phyloP scores from a whole-genome alignment of 2,888 invertebrate species.

The Neocrepidodera transversa region DNA sequence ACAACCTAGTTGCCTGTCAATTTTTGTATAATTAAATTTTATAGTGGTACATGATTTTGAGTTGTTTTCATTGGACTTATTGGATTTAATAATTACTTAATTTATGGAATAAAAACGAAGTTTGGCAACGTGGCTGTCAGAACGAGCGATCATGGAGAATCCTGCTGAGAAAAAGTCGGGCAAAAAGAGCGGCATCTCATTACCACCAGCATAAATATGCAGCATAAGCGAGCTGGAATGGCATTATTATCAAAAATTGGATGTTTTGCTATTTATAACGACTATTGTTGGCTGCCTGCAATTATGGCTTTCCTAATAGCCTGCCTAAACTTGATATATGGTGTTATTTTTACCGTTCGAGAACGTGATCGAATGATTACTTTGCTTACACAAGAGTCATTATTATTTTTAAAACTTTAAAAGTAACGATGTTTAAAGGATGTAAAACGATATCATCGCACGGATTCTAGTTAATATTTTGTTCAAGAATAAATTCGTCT shows the following conservation, averaged over 20 bases:
- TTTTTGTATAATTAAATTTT: too few species aligned
- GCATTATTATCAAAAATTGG: slow-evolving; percentile 42
- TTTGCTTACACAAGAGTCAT: neutral
- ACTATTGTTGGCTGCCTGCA: slow-evolving; percentile 29
- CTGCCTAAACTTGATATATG: slow-evolving; percentile 25
- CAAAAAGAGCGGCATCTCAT: slow-evolving; percentile 44
- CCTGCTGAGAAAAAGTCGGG: slow-evolving; percentile 39
- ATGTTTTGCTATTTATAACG: slow-evolving; percentile 30
- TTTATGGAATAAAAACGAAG: neutral
- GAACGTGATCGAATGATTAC: slow-evolving; percentile 18
- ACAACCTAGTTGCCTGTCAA: too few species aligned
- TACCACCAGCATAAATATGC: slow-evolving; percentile 41
- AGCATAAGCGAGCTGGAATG: slow-evolving; percentile 36
- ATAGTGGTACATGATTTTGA: too few species aligned
- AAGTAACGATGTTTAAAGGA: too few species aligned
- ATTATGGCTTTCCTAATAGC: slow-evolving; percentile 27
- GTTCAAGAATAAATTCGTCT: too few species aligned
- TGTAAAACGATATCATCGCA: neutral
- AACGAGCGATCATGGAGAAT: slow-evolving; percentile 25
- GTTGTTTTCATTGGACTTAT: too few species aligned
- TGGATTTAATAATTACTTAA: too few species aligned
- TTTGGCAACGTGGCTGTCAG: slow-evolving; percentile 5
- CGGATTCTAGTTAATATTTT: neutral
- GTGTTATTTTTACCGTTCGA: slow-evolving; percentile 22
- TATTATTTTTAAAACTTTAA: neutral